Base-by-base conservation (phyloP, 2,797 vertebrate species). In the Hapalemur alaotrensis region DNA sequence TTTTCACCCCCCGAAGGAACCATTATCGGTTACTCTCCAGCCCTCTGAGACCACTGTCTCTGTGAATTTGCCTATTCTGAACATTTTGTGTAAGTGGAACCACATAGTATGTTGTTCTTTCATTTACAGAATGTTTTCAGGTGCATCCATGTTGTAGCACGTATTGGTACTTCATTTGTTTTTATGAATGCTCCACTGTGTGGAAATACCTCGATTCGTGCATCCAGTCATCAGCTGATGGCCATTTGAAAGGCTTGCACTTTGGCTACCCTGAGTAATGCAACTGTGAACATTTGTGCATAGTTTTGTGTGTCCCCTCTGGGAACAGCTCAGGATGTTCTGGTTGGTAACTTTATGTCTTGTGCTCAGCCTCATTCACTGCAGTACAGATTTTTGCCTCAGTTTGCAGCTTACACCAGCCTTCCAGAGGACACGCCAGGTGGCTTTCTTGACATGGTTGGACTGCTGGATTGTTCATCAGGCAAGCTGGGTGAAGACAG, bases 1-100 rank as follows among this genome's bases (percentile, higher is more conserved):
- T 46, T 67, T 28, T 46, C 4, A 3, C n/a, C 1, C 9, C 22
- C 15, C 0, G 3, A 50, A 70, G 38, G 25, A 9, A 13, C 22
- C 50, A 2, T 69, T 20, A 28, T 22, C 38, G 8, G 76, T 69
- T 15, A 18, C 63, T 43, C 0, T 4, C 50, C 7, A 32, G 30
- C 50, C 38, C 30, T 17, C 22, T 1, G 35, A 50, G 28, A 25
- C 15, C 63, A 1, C 20, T 28, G 22, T 75, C 54, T 57, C 38
- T 57, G 54, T 72, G 70, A 23, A 8, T 48, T 61, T 7, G 25
- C 41, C 9, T 48, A 11, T 22, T 75, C 22, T 28, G 38, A 30
- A 28, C 32, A n/a, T 46, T 35, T 35, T 4, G 1, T 35, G 30
- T 50, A 48, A n/a, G 3, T n/a, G 73, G 46, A n/a, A 10, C 20